phyloP scores from a whole-genome alignment of 2,113 vertebrate species.

The Corythaixoides concolor region DNA sequence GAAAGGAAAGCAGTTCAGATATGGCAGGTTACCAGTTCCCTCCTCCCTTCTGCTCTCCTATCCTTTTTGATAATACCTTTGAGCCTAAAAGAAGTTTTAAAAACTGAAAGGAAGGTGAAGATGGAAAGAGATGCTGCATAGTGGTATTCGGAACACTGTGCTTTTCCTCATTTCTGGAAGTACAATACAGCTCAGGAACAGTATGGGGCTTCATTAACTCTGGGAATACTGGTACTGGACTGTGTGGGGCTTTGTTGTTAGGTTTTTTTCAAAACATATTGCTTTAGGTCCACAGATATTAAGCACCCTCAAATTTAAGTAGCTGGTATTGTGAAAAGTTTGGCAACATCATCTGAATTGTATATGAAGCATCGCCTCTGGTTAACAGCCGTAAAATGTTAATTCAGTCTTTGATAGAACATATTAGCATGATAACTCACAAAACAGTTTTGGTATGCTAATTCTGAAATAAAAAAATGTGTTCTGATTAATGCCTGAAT shows the following conservation, averaged over 20 bases:
- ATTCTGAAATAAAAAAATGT: constrained; percentile 62
- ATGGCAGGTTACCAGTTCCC: not conserved
- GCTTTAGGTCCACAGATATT: not conserved
- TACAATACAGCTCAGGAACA: not conserved
- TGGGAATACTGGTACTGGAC: not conserved
- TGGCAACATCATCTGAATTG: constrained; percentile 49
- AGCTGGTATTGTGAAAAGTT: constrained; percentile 49
- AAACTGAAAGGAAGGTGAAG: not conserved
- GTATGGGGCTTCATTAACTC: not conserved
- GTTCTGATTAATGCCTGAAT: constrained; percentile 59
- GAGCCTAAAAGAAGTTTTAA: not conserved
- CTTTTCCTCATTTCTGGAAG: not conserved
- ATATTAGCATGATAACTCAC: constrained; percentile 70
- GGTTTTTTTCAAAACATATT: constrained; percentile 1
- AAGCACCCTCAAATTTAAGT: constrained; percentile 45
- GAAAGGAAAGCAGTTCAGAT: not conserved
- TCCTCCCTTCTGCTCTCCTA: not conserved
- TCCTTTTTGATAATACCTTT: not conserved
- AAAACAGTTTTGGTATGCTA: constrained; percentile 65
- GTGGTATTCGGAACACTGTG: not conserved
- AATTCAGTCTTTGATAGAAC: constrained; percentile 71
- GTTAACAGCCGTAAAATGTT: constrained; percentile 71
- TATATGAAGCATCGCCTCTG: constrained; percentile 37
- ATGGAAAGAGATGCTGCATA: not conserved
- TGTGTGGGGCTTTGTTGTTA: not conserved